Evolutionary conservation across 1,140 invertebrate genomes (phyloP), one percentile per base, ranked within the genome.

Genomic region (Saccostrea glomerata): DNA sequence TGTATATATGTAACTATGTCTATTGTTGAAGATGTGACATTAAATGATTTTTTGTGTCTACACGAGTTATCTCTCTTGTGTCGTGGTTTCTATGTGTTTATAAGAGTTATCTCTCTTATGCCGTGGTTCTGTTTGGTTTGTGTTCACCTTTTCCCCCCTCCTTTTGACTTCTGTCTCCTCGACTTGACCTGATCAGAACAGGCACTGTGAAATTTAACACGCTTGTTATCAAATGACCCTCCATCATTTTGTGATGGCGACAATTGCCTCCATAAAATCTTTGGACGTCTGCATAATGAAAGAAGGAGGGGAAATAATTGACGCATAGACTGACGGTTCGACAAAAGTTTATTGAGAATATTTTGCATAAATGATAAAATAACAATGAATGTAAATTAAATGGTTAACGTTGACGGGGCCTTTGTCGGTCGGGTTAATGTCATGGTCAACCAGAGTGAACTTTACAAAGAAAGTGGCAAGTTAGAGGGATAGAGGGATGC

Each of bases 321-420:
- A 77, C 70, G 70, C 25, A 11, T 15, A 25, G 70, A 12, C 70
- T 25, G 15, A 5, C 15, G 70, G 23, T 36, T 25, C 70, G 70
- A 12, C 70, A 30, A 36, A 36, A 15, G 30, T 12, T 77, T 77
- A 77, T 77, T 77, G 70, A 36, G 13, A 36, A 30, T 77, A 15
- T 36, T 36, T 30, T 36, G 25, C 70, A 77, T 77, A 30, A 77
- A 77, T 77, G 70, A 77, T 77, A 77, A 77, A 77, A 77, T 77
- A 77, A 77, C 70, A 77, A 77, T 30, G 30, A 36, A 25, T 11
- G 25, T 77, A 12, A 13, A 36, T 25, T 77, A 30, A 77, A 30
- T 25, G 20, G 25, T 77, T 25, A 77, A 77, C 30, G 30, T 7
- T 77, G 70, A 36, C 23, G 30, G 70, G 23, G 13, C 70, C 23